Evolutionary conservation across 1,140 invertebrate species (phyloP), one percentile per base, ranked within the genome.

Genomic region (Drosophila erecta): DNA sequence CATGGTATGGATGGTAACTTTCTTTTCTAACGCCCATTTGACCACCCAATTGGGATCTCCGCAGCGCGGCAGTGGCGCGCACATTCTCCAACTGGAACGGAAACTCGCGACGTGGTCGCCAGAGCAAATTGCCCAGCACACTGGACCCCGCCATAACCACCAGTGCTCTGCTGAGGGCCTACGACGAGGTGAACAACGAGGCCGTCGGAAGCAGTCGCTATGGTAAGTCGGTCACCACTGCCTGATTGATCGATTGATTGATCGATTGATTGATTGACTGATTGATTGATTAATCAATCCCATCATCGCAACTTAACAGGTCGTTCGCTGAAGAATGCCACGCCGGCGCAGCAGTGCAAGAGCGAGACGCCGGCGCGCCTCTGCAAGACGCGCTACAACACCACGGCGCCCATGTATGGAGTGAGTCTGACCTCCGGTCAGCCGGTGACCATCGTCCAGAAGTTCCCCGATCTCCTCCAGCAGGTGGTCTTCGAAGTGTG

Each of bases 401-500:
- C 97, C 3, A 98, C 97, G 35, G 97, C 97, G 11, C 97, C 97
- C 3, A 97, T 98, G 96, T 98, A 97, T 91, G 97, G 97, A 5
- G 96, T 98, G 22, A 97, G 96, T 22, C 93, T 98, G 6, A 98
- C 97, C 3, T 97, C 97, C 20, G 97, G 97, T 11, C 96, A 98
- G 91, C 97, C 97, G 2, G 97, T 98, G 54, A 98, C 97, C 33
- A 98, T 98, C 75, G 97, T 98, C 22, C 97, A 98, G 93, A 98
- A 98, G 92, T 98, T 98, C 90, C 97, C 97, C 3, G 97, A 98
- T 93, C 93, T 98, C n/a, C 92, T 98, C 35, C 97, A 98, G 90
- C 97, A 98, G 93, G 97, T 98, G 47, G 96, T 98, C 47, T 98
- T 97, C 84, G 97, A 98, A 93, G 96, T 97, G 62, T 96, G 95